Evolutionary conservation across 2,888 invertebrate species (phyloP), one percentile per base, ranked within the genome.

Genomic region (Erebia aethiops): DNA sequence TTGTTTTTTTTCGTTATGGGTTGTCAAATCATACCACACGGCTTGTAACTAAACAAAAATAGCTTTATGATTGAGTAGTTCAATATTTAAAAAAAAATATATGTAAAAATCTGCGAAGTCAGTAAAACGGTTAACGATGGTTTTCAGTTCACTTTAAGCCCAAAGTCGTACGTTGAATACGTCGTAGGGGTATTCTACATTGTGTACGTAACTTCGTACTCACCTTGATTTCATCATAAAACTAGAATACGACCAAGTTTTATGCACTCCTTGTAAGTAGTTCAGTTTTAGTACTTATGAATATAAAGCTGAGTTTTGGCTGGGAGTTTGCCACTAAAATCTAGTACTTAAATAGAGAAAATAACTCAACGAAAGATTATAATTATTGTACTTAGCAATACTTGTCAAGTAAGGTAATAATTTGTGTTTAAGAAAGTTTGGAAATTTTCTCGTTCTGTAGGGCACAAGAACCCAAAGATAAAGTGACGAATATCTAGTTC

Each of bases 41-140:
- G 5, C 35, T 35, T 35, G 35, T 7, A 1, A 26, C 4, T 26
- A 26, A 35, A 35, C 35, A 35, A 35, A 0, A 35, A 7, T 7
- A 7, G 35, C 7, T 35, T 35, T 5, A 35, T 35, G 35, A 7
- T 7, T 26, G 26, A 26, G 26, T 26, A 26, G 26, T 0, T 26
- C 26, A 21, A n/a, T 2, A 21, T 21, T 26, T 26, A 3, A 26
- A 26, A 16, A 13, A 21, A 56, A 57, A 57, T 46, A 46, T 16
- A 43, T 16, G 16, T 43, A 43, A 43, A n/a, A 16, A 43, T 10
- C 1, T 10, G 13, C 8, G 52, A 41, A 64, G 54, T 54, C 64
- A 56, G 56, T 69, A 69, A 69, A 69, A 69, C 56, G 41, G 56
- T 69, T 69, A 63, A 69, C 62, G 69, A 69, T 61, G 18, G 43